Percentiles rank a stretch among this genome's conserved stretches.
Conservation (phyloP, 2,797 vertebrate species). For the Oceanodroma leucorhoa region DNA sequence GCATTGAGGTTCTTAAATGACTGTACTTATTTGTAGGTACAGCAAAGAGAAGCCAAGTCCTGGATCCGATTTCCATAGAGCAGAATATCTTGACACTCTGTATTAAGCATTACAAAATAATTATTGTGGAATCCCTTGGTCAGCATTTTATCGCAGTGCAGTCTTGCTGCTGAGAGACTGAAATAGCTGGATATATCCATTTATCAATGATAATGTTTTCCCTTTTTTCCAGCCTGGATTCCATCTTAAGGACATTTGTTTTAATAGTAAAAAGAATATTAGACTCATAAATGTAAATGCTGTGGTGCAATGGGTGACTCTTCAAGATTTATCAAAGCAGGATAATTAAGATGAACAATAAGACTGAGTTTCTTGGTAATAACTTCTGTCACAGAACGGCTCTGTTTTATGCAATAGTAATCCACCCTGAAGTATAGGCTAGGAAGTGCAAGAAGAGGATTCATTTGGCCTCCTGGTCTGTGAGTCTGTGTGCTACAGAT, state of each 20-base stretch:
- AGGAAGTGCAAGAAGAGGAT: neutral
- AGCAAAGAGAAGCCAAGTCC: neutral
- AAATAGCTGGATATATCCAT: constrained; percentile 35
- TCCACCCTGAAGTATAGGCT: neutral
- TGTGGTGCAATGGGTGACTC: constrained; percentile 24
- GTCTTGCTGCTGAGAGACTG: constrained; percentile 1
- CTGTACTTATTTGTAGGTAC: neutral
- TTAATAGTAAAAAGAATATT: constrained; percentile 62
- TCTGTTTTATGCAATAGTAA: neutral
- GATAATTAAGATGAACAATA: constrained; percentile 59
- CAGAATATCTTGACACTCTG: neutral
- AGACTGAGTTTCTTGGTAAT: neutral
- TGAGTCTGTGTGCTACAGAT: neutral
- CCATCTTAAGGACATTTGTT: constrained; percentile 65
- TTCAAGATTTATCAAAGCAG: constrained; percentile 53
- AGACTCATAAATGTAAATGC: constrained; percentile 58
- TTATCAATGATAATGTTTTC: constrained; percentile 53
- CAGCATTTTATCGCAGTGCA: constrained; percentile 29
- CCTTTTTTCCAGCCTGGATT: constrained; percentile 50
- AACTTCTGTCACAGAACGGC: neutral
- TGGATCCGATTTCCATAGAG: neutral
- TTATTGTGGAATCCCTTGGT: constrained; percentile 15
- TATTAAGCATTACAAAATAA: neutral
- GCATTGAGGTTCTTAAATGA: neutral
- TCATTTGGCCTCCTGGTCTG: neutral